Percentiles rank a stretch among this genome's conserved stretches.
Conservation (phyloP, 2,113 vertebrate genomes). For the Symphodus melops region DNA sequence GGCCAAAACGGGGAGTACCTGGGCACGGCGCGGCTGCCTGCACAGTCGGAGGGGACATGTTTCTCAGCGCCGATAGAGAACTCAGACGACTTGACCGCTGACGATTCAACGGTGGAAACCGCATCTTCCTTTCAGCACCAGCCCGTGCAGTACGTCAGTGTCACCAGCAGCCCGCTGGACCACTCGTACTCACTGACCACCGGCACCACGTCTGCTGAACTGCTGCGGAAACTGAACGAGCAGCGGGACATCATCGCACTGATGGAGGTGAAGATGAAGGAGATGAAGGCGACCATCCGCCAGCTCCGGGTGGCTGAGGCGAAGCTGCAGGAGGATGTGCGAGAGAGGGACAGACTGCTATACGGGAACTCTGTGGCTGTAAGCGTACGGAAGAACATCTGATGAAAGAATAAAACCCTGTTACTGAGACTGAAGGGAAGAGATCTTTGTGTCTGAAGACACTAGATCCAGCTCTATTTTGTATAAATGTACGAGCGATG, state of each 20-base stretch:
- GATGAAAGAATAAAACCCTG: conserved; percentile 29
- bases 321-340: conserved; percentile 93
- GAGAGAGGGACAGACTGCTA: conserved; percentile 93
- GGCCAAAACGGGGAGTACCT: conserved; percentile 85
- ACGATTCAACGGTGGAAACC: conserved; percentile 66
- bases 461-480: conserved; percentile 53
- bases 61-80: conserved; percentile 40
- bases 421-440: conserved; percentile 28
- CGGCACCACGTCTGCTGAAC: conserved; percentile 94
- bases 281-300: conserved; percentile 98
- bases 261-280: conserved; percentile 99
- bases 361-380: conserved; percentile 73
- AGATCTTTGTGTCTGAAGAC: conserved; percentile 7
- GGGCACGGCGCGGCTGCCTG: conserved; percentile 88
- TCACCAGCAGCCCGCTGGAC: conserved; percentile 84
- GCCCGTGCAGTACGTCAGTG: conserved; percentile 77
- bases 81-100: conserved; percentile 60
- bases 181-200: conserved; percentile 97
- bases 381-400: conserved; percentile 86
- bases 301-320: conserved; percentile 93
- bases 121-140: conserved; percentile 68
- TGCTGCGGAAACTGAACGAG: conserved; percentile 96
- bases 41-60: conserved; percentile 73
- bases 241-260: conserved; percentile 97
- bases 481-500: conserved; percentile 55